A percentile compares a stretch with the other conserved stretches of the same genome.
Evolutionary conservation across 2,888 invertebrate species (phyloP).

Genomic region (Andrena fulva): DNA sequence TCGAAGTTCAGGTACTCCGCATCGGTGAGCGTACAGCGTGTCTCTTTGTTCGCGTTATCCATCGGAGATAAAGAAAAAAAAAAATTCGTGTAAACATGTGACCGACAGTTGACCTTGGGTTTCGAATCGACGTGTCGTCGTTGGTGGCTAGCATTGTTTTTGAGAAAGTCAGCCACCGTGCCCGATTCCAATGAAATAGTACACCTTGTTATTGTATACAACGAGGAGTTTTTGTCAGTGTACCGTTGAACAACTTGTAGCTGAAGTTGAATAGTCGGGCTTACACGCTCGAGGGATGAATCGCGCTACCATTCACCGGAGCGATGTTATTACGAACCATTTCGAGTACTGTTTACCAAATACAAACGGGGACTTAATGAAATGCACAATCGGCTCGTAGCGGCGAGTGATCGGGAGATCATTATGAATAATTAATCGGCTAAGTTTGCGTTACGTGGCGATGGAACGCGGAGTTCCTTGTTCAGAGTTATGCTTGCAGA

Average conservation of each 20-base stretch:
- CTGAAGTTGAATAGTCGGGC: no score
- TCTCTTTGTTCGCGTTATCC: slow-evolving; percentile 20
- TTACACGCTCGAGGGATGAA: no score
- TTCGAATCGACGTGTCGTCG: not conserved
- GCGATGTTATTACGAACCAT: slow-evolving; percentile 1
- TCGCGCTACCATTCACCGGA: not conserved
- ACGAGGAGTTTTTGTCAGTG: no score
- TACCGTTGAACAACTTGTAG: no score
- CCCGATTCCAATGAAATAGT: not conserved
- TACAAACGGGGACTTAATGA: not conserved
- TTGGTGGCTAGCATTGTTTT: not conserved
- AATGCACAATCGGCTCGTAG: slow-evolving; percentile 2
- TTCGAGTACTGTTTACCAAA: not conserved
- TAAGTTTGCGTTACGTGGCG: slow-evolving; percentile 11
- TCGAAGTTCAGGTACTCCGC: slow-evolving; percentile 64
- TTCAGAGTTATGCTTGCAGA: not conserved
- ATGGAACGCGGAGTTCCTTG: not conserved
- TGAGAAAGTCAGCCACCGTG: not conserved
- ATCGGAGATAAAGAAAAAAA: not conserved
- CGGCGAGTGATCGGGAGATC: slow-evolving; percentile 2
- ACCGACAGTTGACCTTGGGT: not conserved
- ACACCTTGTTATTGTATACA: not conserved
- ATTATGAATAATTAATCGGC: slow-evolving; percentile 33
- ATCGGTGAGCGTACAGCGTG: slow-evolving; percentile 27
- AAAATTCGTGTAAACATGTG: not conserved